Evolutionary conservation across 2,888 invertebrate genomes (phyloP).

Genomic region (Dynastes hyllus): DNA sequence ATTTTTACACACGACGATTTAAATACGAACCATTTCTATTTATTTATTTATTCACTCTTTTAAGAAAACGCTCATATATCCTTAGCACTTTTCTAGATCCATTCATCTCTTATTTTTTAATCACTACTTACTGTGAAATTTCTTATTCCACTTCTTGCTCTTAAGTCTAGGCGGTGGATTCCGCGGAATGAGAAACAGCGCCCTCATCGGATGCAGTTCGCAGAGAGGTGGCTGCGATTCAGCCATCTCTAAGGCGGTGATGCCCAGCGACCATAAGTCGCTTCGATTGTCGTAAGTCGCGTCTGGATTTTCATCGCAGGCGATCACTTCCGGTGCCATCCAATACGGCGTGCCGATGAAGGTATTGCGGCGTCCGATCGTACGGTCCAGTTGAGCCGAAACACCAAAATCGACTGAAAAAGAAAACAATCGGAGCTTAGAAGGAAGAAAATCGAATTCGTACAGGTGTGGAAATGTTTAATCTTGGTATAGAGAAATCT

Average conservation of each 20-base stretch:
- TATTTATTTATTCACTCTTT: too few relatives aligned
- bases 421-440: constrained; percentile 17
- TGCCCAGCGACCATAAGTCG: constrained; percentile 94
- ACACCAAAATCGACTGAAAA: constrained; percentile 97
- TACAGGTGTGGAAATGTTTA: too few relatives aligned
- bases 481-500: too few relatives aligned
- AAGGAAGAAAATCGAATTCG: too few relatives aligned
- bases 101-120: too few relatives aligned
- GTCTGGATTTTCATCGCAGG: constrained; percentile 99
- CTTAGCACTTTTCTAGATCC: too few relatives aligned
- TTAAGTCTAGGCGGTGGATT: constrained; percentile 98
- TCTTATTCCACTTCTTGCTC: constrained; percentile 98
- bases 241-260: constrained; percentile 99
- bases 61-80: too few relatives aligned
- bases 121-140: constrained; percentile 82
- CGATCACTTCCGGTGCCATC: constrained; percentile 99
- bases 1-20: too few relatives aligned
- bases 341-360: constrained; percentile 99
- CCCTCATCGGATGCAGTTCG: constrained; percentile 99
- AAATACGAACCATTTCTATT: too few relatives aligned
- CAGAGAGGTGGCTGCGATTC: constrained; percentile 99
- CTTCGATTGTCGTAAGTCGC: constrained; percentile 99
- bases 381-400: constrained; percentile 98
- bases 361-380: constrained; percentile 98
- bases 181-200: constrained; percentile 97